These are phyloP conservation scores for Ochlodes sylvanus DNA, from an alignment of 2,888 invertebrate species.

Conservation along the genomic window DNA sequence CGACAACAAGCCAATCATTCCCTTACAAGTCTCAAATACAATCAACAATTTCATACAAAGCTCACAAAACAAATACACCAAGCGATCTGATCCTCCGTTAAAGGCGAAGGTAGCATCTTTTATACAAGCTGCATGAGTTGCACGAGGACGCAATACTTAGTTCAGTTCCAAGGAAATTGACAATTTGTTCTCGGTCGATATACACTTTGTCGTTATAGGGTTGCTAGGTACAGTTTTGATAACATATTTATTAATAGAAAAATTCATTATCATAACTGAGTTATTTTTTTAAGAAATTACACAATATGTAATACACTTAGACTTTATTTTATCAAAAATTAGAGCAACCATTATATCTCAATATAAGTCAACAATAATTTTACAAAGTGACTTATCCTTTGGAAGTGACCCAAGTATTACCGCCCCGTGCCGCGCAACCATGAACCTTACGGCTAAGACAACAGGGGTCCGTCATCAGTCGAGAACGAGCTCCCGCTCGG, in stretches of 20 bases:
- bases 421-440: conserved; percentile 1
- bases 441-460: conserved; percentile 26
- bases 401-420: not conserved
- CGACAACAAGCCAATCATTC: not conserved
- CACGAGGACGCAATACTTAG: not conserved
- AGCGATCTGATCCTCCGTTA: not conserved
- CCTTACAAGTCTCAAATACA: not conserved
- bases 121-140: conserved; percentile 8
- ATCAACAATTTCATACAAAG: conserved; percentile 25
- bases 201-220: no score
- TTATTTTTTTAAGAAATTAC: no score
- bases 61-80: conserved; percentile 14
- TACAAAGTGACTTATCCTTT: no score
- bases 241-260: no score
- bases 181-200: no score
- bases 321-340: no score
- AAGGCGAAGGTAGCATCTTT: conserved; percentile 4
- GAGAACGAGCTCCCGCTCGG: conserved; percentile 54
- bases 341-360: no score
- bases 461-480: conserved; percentile 52
- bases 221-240: no score
- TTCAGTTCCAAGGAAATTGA: not conserved
- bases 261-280: no score
- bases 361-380: no score
- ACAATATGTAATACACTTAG: no score